Evolutionary conservation across 2,113 vertebrate species (phyloP).

Genomic region (Paratilapia polleni): DNA sequence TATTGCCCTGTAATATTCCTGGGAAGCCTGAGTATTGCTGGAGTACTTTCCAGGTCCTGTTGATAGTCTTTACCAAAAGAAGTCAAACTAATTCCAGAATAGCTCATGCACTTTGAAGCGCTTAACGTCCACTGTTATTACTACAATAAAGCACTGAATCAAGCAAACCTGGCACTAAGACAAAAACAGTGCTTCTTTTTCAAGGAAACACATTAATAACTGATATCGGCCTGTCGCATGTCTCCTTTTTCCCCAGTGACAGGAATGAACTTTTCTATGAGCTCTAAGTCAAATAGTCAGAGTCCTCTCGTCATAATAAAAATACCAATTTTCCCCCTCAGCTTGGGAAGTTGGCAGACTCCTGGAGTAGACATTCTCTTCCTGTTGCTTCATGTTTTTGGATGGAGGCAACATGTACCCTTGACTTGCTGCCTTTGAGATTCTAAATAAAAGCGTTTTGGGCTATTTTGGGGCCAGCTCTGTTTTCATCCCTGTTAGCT

Average conservation of each 20-base stretch:
- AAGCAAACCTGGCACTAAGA: slow-evolving; percentile 2
- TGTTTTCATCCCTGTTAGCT: slow-evolving; percentile 41
- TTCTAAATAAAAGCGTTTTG: slow-evolving; percentile 73
- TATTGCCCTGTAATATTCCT: slow-evolving; percentile 38
- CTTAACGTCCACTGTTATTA: slow-evolving; percentile 48
- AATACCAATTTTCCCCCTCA: slow-evolving; percentile 55
- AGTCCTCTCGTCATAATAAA: slow-evolving; percentile 54
- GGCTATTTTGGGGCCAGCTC: slow-evolving; percentile 70
- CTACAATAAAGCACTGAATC: slow-evolving; percentile 35
- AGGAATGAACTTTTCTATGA: slow-evolving; percentile 39
- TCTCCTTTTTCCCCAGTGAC: slow-evolving; percentile 31
- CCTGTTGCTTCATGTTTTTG: slow-evolving; percentile 82
- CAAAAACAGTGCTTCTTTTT: slow-evolving; percentile 9
- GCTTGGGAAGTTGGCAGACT: slow-evolving; percentile 80
- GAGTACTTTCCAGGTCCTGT: slow-evolving; percentile 17
- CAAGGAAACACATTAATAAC: slow-evolving; percentile 1
- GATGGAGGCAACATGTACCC: slow-evolving; percentile 57
- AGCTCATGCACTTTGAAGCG: slow-evolving; percentile 45
- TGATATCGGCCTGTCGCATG: slow-evolving; percentile 2
- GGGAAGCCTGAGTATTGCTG: neutral
- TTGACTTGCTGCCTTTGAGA: slow-evolving; percentile 55
- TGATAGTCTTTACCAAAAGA: slow-evolving; percentile 36
- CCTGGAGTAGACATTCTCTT: slow-evolving; percentile 78
- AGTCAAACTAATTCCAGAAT: slow-evolving; percentile 55
- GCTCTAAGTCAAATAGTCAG: slow-evolving; percentile 45